Evolutionary conservation across 2,113 vertebrate genomes (phyloP).

Genomic region (Colaptes auratus): DNA sequence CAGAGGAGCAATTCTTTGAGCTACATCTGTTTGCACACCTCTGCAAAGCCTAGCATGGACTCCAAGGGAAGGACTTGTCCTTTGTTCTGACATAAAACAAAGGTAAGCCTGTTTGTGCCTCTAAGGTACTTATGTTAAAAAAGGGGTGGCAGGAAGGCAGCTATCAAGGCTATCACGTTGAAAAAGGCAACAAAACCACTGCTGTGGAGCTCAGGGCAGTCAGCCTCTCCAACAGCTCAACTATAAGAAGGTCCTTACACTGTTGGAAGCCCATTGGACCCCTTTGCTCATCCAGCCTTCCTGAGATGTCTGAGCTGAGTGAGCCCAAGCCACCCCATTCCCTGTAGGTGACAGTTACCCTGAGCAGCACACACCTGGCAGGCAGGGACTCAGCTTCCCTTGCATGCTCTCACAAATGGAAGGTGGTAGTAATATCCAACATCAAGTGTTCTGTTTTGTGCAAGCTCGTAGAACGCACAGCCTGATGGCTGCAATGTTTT

Average conservation of each 20-base stretch:
- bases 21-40: not conserved
- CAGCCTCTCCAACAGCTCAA: too few species aligned
- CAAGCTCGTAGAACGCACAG: not conserved
- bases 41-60: not conserved
- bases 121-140: not conserved
- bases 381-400: not conserved
- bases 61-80: not conserved
- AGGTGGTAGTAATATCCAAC: not conserved
- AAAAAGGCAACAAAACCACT: not conserved
- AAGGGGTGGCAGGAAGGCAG: not conserved
- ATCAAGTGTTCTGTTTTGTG: not conserved
- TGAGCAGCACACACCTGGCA: not conserved
- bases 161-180: accelerated
- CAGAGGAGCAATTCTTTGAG: not conserved
- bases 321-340: not conserved
- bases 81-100: not conserved
- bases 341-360: not conserved
- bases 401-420: not conserved
- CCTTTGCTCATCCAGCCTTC: not conserved
- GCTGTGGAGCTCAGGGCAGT: not conserved
- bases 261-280: not conserved
- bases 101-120: not conserved
- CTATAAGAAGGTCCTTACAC: not conserved
- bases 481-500: not conserved
- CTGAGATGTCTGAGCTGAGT: too few species aligned